Conservation (phyloP, 23 tunicate species). For the Ciona savignyi region DNA sequence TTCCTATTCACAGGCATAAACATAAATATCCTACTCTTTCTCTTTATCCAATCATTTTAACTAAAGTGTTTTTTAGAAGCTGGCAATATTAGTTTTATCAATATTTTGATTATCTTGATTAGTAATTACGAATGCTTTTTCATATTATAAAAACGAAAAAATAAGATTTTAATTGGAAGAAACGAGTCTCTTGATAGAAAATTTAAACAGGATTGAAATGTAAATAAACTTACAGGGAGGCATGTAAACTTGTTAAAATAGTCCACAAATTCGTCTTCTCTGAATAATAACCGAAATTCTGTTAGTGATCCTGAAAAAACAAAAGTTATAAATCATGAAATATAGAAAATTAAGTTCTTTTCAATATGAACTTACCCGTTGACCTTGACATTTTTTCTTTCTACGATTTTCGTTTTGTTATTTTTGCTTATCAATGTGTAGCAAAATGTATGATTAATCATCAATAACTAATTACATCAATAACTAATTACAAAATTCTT, state of each 20-base stretch:
- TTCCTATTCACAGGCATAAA: too few species aligned
- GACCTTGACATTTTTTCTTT: not conserved
- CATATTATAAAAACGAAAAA: too few species aligned
- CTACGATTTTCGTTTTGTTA: not conserved
- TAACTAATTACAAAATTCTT: not conserved
- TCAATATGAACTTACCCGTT: not conserved
- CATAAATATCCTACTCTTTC: too few species aligned
- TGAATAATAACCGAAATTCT: constrained; percentile 37
- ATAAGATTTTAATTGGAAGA: too few species aligned
- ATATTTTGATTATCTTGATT: too few species aligned
- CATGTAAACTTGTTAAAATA: constrained; percentile 70
- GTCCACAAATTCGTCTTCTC: constrained; percentile 51
- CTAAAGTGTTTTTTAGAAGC: too few species aligned
- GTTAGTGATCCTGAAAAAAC: constrained; percentile 15
- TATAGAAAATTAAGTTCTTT: constrained; percentile 29
- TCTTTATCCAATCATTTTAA: too few species aligned
- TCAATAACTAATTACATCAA: constrained; percentile 13
- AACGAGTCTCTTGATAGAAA: too few species aligned
- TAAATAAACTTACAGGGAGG: constrained; percentile 49
- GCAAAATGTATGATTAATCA: not conserved
- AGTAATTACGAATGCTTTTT: too few species aligned
- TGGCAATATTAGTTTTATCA: too few species aligned
- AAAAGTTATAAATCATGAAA: constrained; percentile 6
- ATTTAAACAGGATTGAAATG: not conserved
- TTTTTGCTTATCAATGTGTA: not conserved